Evolutionary conservation across 2,797 vertebrate species (phyloP).

Genomic region (Nyctalus aviator): DNA sequence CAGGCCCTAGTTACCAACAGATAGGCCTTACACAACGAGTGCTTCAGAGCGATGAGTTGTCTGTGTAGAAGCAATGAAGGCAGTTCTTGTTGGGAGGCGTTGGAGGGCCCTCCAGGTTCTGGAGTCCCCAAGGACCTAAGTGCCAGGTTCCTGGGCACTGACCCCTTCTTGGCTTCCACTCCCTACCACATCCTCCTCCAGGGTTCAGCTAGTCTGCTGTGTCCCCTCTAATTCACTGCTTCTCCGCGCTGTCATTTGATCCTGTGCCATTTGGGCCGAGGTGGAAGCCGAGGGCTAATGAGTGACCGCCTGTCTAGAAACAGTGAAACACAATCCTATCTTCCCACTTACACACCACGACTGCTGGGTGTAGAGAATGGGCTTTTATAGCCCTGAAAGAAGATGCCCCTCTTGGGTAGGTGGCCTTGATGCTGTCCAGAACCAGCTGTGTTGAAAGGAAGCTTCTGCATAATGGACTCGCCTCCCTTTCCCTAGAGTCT

Average conservation of each 20-base stretch:
- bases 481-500: not conserved
- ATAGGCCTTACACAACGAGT: not conserved
- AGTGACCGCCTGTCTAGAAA: constrained; percentile 32
- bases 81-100: not conserved
- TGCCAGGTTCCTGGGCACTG: not conserved
- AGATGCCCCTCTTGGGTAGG: not conserved
- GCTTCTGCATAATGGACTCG: not conserved
- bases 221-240: not conserved
- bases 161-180: not conserved
- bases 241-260: constrained; percentile 52
- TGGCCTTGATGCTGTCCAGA: not conserved
- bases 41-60: not conserved
- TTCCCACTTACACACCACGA: not conserved
- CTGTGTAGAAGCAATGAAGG: not conserved
- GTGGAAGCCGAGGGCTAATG: not conserved
- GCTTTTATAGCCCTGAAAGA: constrained; percentile 9
- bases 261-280: not conserved
- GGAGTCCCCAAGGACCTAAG: not conserved
- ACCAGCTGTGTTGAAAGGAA: not conserved
- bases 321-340: not conserved
- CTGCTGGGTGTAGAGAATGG: not conserved
- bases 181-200: not conserved
- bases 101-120: not conserved
- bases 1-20: not conserved
- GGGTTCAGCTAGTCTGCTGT: not conserved